Conservation (phyloP, 1,140 invertebrate genomes). For the Steinernema feltiae region DNA sequence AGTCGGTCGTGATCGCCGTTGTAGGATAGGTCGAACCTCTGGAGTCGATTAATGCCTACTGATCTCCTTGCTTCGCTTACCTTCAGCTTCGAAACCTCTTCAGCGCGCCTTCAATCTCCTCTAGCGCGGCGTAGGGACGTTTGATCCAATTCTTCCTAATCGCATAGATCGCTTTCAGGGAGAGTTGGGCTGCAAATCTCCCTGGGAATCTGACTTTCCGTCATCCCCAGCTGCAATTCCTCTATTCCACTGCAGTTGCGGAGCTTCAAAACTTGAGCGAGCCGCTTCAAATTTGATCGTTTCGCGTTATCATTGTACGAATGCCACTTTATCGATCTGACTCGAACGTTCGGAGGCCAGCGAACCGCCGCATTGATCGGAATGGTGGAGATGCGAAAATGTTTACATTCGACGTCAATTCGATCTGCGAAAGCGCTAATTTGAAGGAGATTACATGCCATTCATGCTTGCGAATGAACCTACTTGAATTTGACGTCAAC, state of each 20-base stretch:
- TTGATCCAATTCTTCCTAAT: background rate
- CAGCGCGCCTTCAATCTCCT: background rate
- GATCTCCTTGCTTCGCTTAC: background rate
- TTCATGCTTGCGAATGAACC: too few species aligned
- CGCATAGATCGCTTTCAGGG: background rate
- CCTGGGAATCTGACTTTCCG: background rate
- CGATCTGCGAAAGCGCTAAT: background rate
- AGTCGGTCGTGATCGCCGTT: background rate
- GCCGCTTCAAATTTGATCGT: background rate
- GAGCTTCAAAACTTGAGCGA: background rate
- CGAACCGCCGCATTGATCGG: background rate
- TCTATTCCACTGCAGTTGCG: background rate
- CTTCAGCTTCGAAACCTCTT: background rate
- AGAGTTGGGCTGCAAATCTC: background rate
- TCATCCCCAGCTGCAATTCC: background rate
- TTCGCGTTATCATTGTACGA: background rate
- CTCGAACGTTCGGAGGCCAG: background rate
- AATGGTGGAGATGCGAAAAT: background rate
- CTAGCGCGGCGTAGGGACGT: background rate
- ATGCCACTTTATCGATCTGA: background rate
- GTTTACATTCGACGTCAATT: background rate
- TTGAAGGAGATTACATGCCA: too few species aligned
- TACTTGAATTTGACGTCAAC: background rate
- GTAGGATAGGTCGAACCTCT: background rate
- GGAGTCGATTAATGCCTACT: background rate